A percentile compares a stretch with the other conserved stretches of the same genome.
Evolutionary conservation across 2,113 vertebrate species (phyloP).

Genomic region (Rhipidura dahli): DNA sequence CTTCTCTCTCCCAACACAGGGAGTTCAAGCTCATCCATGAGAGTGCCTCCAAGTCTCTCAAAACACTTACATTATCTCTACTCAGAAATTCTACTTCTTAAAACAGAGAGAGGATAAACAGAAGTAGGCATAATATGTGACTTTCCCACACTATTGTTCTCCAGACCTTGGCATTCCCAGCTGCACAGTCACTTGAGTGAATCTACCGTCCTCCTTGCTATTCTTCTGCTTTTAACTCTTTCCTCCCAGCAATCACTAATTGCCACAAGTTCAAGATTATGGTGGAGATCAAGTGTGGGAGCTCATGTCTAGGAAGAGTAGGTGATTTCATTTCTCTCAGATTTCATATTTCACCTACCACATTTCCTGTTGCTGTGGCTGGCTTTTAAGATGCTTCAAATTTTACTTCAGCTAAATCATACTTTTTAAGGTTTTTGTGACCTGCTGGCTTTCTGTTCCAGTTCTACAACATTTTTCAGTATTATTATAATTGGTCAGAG

Average conservation of each 20-base stretch:
- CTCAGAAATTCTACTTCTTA: background rate
- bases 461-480: background rate
- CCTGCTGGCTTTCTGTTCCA: background rate
- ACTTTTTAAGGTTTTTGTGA: background rate
- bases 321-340: background rate
- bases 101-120: background rate
- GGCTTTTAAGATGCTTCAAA: background rate
- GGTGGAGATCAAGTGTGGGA: background rate
- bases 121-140: background rate
- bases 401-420: background rate
- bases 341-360: background rate
- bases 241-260: background rate
- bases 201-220: background rate
- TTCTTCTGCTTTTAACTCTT: background rate
- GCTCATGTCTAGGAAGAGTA: background rate
- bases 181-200: background rate
- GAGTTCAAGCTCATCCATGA: background rate
- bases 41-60: background rate
- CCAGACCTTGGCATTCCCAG: background rate
- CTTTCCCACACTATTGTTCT: background rate
- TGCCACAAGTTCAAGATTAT: background rate
- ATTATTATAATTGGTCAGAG: background rate
- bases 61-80: background rate
- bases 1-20: background rate
- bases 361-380: background rate